Evolutionary conservation across 2,113 vertebrate genomes (phyloP).

Genomic region (Stictonetta naevosa): DNA sequence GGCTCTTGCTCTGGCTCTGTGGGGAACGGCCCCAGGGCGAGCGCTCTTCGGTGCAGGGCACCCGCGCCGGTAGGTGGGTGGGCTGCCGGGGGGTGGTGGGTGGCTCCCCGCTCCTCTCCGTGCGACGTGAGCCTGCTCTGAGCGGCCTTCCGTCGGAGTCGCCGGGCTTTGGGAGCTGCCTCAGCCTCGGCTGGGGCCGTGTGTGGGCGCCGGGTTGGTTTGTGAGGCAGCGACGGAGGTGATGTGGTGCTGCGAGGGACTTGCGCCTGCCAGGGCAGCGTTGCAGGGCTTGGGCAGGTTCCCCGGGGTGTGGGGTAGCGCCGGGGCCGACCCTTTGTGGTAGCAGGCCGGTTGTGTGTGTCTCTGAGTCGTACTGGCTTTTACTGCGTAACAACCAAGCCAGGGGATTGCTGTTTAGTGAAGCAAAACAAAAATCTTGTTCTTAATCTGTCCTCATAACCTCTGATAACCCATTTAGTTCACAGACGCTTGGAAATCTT

Average conservation of each 20-base stretch:
- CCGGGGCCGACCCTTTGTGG: fast-evolving
- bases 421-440: background rate
- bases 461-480: background rate
- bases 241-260: fast-evolving
- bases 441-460: background rate
- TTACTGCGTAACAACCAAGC: background rate
- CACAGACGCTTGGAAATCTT: background rate
- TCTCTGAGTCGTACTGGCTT: background rate
- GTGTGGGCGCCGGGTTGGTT: too few species aligned
- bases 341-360: fast-evolving
- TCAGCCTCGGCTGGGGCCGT: too few species aligned
- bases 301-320: fast-evolving
- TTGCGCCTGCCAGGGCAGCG: background rate
- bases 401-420: background rate
- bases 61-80: background rate
- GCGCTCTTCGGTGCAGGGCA: background rate
- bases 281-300: fast-evolving
- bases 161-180: too few species aligned
- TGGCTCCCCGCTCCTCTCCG: too few species aligned
- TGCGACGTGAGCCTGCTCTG: too few species aligned
- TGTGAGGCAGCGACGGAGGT: too few species aligned
- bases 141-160: too few species aligned
- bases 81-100: background rate
- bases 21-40: too few species aligned
- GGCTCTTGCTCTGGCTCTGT: background rate